These are phyloP conservation scores for Phyllotreta striolata DNA, from an alignment of 2,888 invertebrate genomes.

Conservation along the genomic window DNA sequence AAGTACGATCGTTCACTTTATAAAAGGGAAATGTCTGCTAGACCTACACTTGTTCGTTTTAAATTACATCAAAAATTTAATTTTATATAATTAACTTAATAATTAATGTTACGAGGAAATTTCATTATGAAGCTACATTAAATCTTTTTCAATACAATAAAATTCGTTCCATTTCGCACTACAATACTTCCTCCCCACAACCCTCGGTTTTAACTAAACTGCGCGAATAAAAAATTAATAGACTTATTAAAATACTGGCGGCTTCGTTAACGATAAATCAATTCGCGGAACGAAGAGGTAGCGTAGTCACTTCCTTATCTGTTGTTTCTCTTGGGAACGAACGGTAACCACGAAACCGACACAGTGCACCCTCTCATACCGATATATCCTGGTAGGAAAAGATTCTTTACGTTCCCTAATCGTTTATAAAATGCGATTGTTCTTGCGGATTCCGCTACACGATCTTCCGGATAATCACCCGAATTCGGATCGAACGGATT, in stretches of 20 bases:
- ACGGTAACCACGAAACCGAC: conserved; percentile 36
- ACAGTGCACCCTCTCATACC: conserved; percentile 37
- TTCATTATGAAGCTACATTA: not conserved
- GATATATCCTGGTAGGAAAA: conserved; percentile 38
- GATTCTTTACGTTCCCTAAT: conserved; percentile 36
- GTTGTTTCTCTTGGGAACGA: conserved; percentile 48
- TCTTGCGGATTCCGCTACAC: conserved; percentile 32
- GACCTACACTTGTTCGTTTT: not conserved
- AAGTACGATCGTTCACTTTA: conserved; percentile 54
- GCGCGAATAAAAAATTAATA: no score
- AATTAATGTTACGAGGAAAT: no score
- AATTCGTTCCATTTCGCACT: no score
- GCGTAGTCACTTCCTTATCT: conserved; percentile 42
- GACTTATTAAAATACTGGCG: no score
- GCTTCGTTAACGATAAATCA: not conserved
- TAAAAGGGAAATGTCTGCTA: conserved; percentile 47
- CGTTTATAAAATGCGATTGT: conserved; percentile 37
- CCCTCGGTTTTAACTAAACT: no score
- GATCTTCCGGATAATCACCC: conserved; percentile 29
- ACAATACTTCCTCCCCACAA: no score
- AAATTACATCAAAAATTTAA: no score
- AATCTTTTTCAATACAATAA: not conserved
- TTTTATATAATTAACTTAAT: no score
- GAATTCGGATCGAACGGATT: conserved; percentile 26
- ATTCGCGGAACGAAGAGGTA: not conserved